Conservation (phyloP, 2,797 vertebrate species). For the Gymnoscopelus microlampas region DNA sequence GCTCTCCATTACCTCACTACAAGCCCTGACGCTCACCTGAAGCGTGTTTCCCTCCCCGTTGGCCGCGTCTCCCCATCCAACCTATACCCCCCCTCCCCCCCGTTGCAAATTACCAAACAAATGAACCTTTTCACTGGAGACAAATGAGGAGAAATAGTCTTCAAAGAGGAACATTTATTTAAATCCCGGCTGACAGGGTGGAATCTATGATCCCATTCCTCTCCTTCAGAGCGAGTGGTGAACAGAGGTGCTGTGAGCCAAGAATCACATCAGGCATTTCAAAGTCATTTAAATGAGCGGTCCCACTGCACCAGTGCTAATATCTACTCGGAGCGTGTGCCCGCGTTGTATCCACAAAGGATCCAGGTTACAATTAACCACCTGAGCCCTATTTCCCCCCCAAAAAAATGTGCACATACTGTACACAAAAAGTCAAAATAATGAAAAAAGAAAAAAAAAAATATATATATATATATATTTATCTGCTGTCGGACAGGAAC, state of each 20-base stretch:
- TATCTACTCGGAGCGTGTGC: conserved; percentile 47
- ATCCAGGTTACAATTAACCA: conserved; percentile 49
- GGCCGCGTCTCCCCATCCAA: conserved; percentile 35
- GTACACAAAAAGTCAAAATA: conserved; percentile 22
- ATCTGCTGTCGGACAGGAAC: too few relatives aligned
- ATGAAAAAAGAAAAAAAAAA: too few relatives aligned
- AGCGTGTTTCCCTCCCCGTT: conserved; percentile 47
- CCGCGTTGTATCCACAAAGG: conserved; percentile 36
- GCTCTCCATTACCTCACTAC: conserved; percentile 71
- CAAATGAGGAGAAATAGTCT: conserved; percentile 80
- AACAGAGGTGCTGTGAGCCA: conserved; percentile 30
- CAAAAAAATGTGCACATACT: conserved; percentile 12
- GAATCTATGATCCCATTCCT: conserved; percentile 69
- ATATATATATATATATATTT: too few relatives aligned
- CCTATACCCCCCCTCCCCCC: conserved; percentile 14
- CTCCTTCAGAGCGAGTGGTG: conserved; percentile 53
- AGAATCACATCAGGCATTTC: conserved; percentile 60
- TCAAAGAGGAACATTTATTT: conserved; percentile 78
- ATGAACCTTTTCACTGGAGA: conserved; percentile 72
- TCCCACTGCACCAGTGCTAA: conserved; percentile 40
- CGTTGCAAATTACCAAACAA: conserved; percentile 76
- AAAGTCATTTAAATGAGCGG: conserved; percentile 64
- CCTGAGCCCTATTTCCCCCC: too few relatives aligned
- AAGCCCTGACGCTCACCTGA: conserved; percentile 56
- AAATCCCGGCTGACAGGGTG: conserved; percentile 71